phyloP scores from a whole-genome alignment of 2,797 vertebrate genomes.

The Picus viridis region DNA sequence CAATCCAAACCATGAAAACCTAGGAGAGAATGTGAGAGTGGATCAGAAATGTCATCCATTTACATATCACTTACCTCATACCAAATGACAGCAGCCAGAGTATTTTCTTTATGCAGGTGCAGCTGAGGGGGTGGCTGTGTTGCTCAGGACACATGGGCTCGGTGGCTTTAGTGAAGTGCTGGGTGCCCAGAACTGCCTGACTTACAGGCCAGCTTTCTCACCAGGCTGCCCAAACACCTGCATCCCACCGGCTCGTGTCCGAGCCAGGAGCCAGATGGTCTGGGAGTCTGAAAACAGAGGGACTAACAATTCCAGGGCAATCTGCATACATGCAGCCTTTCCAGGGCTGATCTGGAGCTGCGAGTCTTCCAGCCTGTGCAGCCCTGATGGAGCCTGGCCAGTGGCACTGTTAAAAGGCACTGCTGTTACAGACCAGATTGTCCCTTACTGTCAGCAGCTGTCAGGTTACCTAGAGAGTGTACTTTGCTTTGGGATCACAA shows the following conservation, averaged over 20 bases:
- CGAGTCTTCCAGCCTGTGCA: background rate
- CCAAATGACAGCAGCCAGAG: background rate
- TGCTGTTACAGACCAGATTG: slow-evolving; percentile 38
- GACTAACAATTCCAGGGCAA: background rate
- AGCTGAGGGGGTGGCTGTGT: background rate
- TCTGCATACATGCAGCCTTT: background rate
- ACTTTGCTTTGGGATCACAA: background rate
- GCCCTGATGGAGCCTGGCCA: slow-evolving; percentile 19
- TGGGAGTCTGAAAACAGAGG: background rate
- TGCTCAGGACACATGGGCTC: rapidly evolving
- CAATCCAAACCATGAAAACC: too few species aligned
- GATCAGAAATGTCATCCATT: background rate
- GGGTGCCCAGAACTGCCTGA: background rate
- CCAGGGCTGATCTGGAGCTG: background rate
- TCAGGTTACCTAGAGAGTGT: background rate
- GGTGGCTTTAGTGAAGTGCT: background rate
- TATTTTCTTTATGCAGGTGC: rapidly evolving
- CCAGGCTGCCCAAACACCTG: background rate
- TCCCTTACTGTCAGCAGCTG: slow-evolving; percentile 26
- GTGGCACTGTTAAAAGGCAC: background rate
- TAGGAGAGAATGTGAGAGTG: background rate
- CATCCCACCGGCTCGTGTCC: background rate
- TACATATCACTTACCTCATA: rapidly evolving
- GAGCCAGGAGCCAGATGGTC: slow-evolving; percentile 50
- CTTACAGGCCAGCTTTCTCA: background rate